Evolutionary conservation across 2,113 vertebrate genomes (phyloP).

Genomic region (Lophura nycthemera): DNA sequence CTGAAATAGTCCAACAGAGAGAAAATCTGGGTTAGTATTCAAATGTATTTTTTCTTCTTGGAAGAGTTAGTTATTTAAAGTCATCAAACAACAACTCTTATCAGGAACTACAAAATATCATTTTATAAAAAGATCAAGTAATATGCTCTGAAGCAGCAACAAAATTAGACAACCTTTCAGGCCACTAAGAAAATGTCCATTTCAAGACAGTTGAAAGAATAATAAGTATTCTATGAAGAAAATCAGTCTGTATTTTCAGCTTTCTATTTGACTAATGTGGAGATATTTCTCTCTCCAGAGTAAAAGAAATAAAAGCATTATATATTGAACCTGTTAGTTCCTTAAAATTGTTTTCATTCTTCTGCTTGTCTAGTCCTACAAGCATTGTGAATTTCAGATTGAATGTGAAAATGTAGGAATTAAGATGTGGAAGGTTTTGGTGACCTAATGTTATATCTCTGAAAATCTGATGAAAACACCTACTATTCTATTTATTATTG

Average conservation of each 20-base stretch:
- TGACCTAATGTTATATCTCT: not conserved
- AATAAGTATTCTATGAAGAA: conserved; percentile 2
- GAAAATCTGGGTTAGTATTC: not conserved
- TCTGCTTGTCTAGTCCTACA: not conserved
- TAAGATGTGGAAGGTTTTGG: not conserved
- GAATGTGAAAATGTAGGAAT: not conserved
- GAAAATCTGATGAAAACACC: not conserved
- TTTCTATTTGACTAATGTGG: not conserved
- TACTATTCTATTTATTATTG: not conserved
- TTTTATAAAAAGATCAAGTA: not conserved
- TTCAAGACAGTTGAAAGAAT: not conserved
- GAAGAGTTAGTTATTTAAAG: not conserved
- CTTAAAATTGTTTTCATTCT: not conserved
- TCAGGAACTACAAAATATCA: not conserved
- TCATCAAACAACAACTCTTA: not conserved
- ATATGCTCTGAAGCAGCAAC: not conserved
- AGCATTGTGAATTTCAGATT: not conserved
- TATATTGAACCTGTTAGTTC: not conserved
- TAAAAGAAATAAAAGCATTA: not conserved
- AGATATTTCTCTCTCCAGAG: not conserved
- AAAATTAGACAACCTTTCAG: not conserved
- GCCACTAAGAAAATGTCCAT: not conserved
- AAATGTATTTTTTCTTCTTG: not conserved
- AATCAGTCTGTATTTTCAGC: not conserved
- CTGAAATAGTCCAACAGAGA: not conserved